These are phyloP conservation scores for Diplosoma virens DNA, from an alignment of 23 tunicate genomes.

Conservation along the genomic window DNA sequence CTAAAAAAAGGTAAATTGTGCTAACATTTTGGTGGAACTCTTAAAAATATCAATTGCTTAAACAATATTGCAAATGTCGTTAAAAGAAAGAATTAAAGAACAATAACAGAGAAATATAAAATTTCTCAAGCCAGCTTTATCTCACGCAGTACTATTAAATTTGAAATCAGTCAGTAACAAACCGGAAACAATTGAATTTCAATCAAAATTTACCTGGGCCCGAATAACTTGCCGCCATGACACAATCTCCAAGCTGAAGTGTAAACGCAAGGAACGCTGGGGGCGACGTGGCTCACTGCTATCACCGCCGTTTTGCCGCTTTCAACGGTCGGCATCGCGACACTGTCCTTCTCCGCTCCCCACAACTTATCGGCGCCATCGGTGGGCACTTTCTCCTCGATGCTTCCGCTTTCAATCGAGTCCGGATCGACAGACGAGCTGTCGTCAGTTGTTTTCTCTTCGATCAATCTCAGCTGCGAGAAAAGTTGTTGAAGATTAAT, in stretches of 20 bases:
- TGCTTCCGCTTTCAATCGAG: not conserved
- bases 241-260: conserved; percentile 67
- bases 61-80: too few species aligned
- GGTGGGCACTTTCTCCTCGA: not conserved
- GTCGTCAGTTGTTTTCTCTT: conserved; percentile 32
- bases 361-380: too few species aligned
- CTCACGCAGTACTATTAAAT: too few species aligned
- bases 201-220: conserved; percentile 85
- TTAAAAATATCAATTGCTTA: too few species aligned
- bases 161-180: too few species aligned
- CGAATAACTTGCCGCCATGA: conserved; percentile 35
- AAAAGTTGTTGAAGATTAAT: not conserved
- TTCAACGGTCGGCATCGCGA: conserved; percentile 38
- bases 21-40: too few species aligned
- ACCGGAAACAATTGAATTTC: too few species aligned
- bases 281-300: conserved; percentile 49
- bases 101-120: too few species aligned
- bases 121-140: too few species aligned
- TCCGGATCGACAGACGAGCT: conserved; percentile 52
- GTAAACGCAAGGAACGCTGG: conserved; percentile 56
- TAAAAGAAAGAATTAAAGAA: too few species aligned
- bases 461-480: conserved; percentile 27
- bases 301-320: conserved; percentile 45
- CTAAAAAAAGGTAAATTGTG: conserved; percentile 6
- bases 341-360: conserved; percentile 37